phyloP scores from a whole-genome alignment of 1,140 invertebrate genomes.

The Odontomachus brunneus region DNA sequence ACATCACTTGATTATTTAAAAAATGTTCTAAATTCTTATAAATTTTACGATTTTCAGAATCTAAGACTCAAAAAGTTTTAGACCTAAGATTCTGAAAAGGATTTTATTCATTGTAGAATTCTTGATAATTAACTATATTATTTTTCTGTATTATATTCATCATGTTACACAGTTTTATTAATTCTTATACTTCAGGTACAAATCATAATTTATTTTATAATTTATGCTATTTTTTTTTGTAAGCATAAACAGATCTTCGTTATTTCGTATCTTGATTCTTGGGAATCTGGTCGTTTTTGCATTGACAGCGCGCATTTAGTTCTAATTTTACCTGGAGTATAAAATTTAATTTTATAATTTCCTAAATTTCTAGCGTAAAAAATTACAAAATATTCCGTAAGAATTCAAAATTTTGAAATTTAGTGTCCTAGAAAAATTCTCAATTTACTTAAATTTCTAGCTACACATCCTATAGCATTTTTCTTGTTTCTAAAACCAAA shows the following conservation, averaged over 20 bases:
- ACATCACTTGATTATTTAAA: too few relatives aligned
- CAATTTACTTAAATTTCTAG: too few relatives aligned
- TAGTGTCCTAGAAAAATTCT: too few relatives aligned
- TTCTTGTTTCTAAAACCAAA: too few relatives aligned
- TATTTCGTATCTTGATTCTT: slow-evolving; percentile 25
- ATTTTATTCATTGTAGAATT: background rate
- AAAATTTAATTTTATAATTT: background rate
- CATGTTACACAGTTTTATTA: slow-evolving; percentile 18
- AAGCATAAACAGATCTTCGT: too few relatives aligned
- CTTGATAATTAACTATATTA: background rate
- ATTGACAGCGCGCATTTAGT: slow-evolving; percentile 17
- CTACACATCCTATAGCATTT: too few relatives aligned
- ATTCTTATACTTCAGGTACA: background rate
- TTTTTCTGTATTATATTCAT: background rate
- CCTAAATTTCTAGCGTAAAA: background rate
- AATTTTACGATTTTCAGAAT: slow-evolving; percentile 4
- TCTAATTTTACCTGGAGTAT: background rate
- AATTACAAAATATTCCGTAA: too few relatives aligned
- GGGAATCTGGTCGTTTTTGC: slow-evolving; percentile 10
- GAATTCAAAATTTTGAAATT: too few relatives aligned
- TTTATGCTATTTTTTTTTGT: background rate
- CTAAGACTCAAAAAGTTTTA: slow-evolving; percentile 4
- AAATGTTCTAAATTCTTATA: background rate
- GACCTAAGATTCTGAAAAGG: slow-evolving; percentile 3
- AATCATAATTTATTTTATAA: background rate